Base-by-base conservation (phyloP, 2,888 invertebrate species). In the Tryphoninae sp. region DNA sequence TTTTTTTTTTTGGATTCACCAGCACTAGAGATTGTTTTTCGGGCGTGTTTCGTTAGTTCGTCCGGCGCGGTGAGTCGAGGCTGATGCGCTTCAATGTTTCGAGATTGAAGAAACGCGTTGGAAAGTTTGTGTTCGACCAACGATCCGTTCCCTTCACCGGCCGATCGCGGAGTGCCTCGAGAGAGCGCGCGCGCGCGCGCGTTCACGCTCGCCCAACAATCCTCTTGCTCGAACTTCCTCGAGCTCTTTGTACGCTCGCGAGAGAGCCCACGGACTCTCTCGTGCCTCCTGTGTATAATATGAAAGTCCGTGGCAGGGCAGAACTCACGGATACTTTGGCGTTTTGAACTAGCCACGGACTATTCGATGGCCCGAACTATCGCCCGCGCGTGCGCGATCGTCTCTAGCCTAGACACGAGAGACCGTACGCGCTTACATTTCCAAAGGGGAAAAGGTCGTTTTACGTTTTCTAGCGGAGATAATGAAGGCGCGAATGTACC, bases 71-170 rank as follows among this genome's bases (percentile, higher is more conserved):
- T 42, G 49, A 23, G 13, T n/a, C 45, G 62, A 59, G 51, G 51
- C 22, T 40, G 23, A 9, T 22, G 2, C 33, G 51, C 9, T 62
- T 61, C 61, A 59, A 67, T 22, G 42, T 62, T 45, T 80, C 61
- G 45, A 22, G 53, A 80, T 65, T 22, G 55, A 72, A 76, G 61
- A 22, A 81, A 80, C 59, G 67, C 67, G 72, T 76, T 80, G 71
- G 68, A 82, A 83, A 72, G 77, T 71, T 67, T 77, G 64, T n/a
- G 49, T 78, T 67, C 26, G 49, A 76, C 79, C 78, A 80, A 72
- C 88, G 90, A 90, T 88, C 89, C 87, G 90, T 89, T 89, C 90
- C 88, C 89, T 90, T 90, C 91, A 90, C 90, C 87, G 89, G 90
- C 84, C 87, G 88, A 88, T 83, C 87, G 87, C 87, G 86, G 87